These are phyloP conservation scores for Neocrepidodera transversa DNA, from an alignment of 2,888 invertebrate species.

Conservation along the genomic window DNA sequence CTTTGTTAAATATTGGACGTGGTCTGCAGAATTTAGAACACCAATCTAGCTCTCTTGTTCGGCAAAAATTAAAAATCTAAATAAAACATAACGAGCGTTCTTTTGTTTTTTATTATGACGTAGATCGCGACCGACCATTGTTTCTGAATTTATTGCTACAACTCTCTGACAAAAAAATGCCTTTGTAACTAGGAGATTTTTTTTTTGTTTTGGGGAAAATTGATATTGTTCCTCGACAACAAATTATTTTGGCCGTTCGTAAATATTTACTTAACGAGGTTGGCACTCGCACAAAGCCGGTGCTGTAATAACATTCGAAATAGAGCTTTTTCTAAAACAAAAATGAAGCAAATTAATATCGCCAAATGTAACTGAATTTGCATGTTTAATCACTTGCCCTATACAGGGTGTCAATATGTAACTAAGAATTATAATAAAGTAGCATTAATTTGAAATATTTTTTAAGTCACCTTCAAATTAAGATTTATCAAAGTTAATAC, in stretches of 20 bases:
- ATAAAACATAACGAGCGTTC: conserved; percentile 57
- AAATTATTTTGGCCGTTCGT: conserved; percentile 35
- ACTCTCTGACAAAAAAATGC: conserved; percentile 43
- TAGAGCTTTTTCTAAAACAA: not conserved
- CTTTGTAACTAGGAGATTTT: conserved; percentile 43
- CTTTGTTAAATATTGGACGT: conserved; percentile 55
- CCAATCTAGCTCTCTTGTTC: conserved; percentile 51
- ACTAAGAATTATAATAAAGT: too few relatives aligned
- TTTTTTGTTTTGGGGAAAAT: conserved; percentile 43
- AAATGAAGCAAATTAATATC: conserved; percentile 2
- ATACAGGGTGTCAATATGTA: not conserved
- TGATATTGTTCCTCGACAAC: conserved; percentile 43
- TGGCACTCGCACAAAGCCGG: conserved; percentile 2
- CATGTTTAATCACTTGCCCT: not conserved
- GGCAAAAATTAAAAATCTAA: conserved; percentile 57
- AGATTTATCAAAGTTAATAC: too few relatives aligned
- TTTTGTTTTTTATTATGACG: conserved; percentile 55
- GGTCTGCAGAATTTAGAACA: conserved; percentile 46
- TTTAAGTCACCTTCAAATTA: too few relatives aligned
- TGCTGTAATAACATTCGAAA: conserved; percentile 12
- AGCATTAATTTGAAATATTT: too few relatives aligned
- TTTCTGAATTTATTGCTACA: conserved; percentile 56
- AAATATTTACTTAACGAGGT: conserved; percentile 22
- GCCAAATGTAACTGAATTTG: conserved; percentile 1
- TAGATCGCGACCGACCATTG: conserved; percentile 56